phyloP scores from a whole-genome alignment of 2,888 invertebrate genomes.

The Lasius platythorax region DNA sequence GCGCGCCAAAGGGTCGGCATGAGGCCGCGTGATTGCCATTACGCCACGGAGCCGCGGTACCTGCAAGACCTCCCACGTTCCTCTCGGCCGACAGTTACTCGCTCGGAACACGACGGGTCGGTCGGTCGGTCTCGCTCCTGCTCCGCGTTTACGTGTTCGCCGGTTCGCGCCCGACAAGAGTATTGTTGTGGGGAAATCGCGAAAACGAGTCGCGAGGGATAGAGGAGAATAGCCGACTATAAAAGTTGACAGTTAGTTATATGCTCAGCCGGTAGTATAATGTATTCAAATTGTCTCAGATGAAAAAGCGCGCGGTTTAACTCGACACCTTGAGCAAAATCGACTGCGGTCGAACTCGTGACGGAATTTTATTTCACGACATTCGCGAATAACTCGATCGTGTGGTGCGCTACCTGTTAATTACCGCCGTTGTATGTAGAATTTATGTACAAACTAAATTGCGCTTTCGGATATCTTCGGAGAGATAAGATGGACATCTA shows the following conservation, averaged over 20 bases:
- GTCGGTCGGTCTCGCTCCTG: constrained; percentile 60
- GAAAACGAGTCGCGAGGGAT: background rate
- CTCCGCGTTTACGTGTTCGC: constrained; percentile 29
- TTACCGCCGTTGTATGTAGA: background rate
- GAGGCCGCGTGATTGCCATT: constrained; percentile 74
- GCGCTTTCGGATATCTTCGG: background rate
- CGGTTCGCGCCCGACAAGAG: constrained; percentile 23
- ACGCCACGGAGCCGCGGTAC: constrained; percentile 74
- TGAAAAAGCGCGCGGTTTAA: background rate
- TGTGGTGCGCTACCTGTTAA: constrained; percentile 22
- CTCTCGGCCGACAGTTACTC: constrained; percentile 74
- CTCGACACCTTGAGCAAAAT: constrained; percentile 17
- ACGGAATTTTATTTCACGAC: background rate
- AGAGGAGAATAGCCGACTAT: background rate
- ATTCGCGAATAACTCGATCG: background rate
- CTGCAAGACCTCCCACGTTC: constrained; percentile 75
- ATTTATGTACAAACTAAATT: background rate
- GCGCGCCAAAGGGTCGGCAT: constrained; percentile 75
- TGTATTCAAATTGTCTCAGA: background rate
- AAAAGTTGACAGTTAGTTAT: constrained; percentile 7
- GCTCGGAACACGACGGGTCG: constrained; percentile 71
- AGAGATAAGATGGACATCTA: background rate
- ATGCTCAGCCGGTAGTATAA: constrained; percentile 25
- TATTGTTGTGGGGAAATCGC: constrained; percentile 17
- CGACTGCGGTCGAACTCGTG: background rate